Base-by-base conservation (phyloP, 2,888 invertebrate species). In the Metacarcinus magister region DNA sequence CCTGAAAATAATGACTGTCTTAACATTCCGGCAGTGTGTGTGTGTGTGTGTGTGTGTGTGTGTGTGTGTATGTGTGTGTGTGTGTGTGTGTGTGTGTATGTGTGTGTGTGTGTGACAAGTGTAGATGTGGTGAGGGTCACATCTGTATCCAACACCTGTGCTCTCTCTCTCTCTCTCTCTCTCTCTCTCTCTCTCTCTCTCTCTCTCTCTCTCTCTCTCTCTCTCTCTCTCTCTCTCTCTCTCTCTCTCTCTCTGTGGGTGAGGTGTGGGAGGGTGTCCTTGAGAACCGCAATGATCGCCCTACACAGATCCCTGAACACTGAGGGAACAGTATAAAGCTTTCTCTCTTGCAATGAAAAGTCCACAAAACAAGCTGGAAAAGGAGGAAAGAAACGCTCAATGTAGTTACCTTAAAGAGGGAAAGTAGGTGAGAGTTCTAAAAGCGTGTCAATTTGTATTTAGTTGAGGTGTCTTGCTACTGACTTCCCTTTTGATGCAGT, bases 151-250 rank as follows among this genome's bases (percentile, higher is more conserved):
- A 67, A 67, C 67, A 67, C 67, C 67, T 67, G 67, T 67, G 67
- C 67, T 67, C 82, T 82, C 82, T 82, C 82, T 82, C 82, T 82
- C 82, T 82, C 82, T 82, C 82, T 82, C 82, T 82, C 82, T 28
- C 28, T 28, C 32, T 82, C 82, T 82, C 82, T 82, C 82, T 82
- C 82, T 82, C 82, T 82, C 82, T 82, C 82, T 82, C 82, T 82
- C 82, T 82, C 82, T 82, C 82, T 82, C 75, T 75, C 82, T 82
- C 82, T 82, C 82, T 82, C 82, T 82, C 67, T 67, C 67, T 23
- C n/a, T 1, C n/a, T 67, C n/a, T 75, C 75, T 75, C n/a, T 75
- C 75, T 75, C n/a, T 75, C 75, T 75, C n/a, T n/a, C 8, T 7
- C 4, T 28, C 28, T 28, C 4, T 28, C 28, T 28, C 4, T 28